Percentiles rank a stretch among this genome's conserved stretches.
Evolutionary conservation across 2,888 invertebrate genomes (phyloP).

Genomic region (Andrena trimmerana): DNA sequence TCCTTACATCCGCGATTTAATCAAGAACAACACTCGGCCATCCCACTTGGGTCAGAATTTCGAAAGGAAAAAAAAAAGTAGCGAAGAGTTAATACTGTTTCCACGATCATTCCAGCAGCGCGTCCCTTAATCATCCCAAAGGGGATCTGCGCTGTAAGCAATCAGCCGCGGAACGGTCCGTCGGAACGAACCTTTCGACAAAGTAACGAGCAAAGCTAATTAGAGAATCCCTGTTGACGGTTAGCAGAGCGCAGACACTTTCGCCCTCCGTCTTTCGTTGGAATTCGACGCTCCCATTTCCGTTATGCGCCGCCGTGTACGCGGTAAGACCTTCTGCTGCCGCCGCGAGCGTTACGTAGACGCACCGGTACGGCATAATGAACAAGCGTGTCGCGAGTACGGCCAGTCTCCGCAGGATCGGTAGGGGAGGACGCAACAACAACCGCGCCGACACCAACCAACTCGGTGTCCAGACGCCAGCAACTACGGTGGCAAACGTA

Average conservation of each 20-base stretch:
- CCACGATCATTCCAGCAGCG: neutral
- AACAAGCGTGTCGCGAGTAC: conserved; percentile 58
- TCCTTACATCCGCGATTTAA: no score
- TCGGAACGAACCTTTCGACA: conserved; percentile 1
- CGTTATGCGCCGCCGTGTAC: conserved; percentile 23
- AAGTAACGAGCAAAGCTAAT: conserved; percentile 44
- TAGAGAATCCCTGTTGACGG: conserved; percentile 44
- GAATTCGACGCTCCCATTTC: conserved; percentile 52
- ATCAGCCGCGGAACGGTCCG: neutral
- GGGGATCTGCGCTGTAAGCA: neutral
- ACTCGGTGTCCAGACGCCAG: conserved; percentile 12
- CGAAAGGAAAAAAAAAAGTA: neutral
- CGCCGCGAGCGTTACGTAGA: conserved; percentile 24
- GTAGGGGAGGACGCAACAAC: conserved; percentile 25
- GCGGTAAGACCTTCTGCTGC: neutral
- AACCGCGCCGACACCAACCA: conserved; percentile 33
- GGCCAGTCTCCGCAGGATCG: conserved; percentile 8
- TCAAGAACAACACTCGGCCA: no score
- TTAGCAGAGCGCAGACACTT: conserved; percentile 40
- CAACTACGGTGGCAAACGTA: conserved; percentile 17
- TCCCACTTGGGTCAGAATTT: no score
- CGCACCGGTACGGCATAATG: conserved; percentile 53
- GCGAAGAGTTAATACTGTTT: neutral
- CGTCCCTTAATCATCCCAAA: conserved; percentile 14
- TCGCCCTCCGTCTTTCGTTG: conserved; percentile 36